phyloP scores from a whole-genome alignment of 2,888 invertebrate species.

The Pachymerium ferrugineum region DNA sequence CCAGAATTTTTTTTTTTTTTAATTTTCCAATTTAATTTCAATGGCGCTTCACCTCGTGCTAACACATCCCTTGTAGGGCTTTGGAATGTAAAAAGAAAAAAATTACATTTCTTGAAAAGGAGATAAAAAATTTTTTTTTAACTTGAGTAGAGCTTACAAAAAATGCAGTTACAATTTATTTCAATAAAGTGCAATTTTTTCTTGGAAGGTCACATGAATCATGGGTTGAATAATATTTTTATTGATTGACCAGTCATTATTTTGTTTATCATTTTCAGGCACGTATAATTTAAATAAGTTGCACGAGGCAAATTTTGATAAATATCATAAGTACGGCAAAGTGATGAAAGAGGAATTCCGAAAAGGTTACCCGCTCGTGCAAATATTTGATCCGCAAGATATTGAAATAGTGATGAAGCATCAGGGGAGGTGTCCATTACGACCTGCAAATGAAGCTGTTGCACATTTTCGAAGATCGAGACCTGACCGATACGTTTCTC shows the following conservation, averaged over 20 bases:
- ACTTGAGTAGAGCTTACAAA: too few species aligned
- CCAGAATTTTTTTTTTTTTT: too few species aligned
- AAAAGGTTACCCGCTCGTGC: conserved; percentile 39
- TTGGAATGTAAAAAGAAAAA: too few species aligned
- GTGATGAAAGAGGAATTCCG: conserved; percentile 41
- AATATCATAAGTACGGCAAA: conserved; percentile 40
- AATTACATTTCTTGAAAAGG: too few species aligned
- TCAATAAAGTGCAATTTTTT: too few species aligned
- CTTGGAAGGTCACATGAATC: too few species aligned
- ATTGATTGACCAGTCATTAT: not conserved
- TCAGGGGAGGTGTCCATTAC: conserved; percentile 40
- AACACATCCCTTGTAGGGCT: too few species aligned
- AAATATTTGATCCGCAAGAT: conserved; percentile 41
- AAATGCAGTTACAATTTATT: too few species aligned
- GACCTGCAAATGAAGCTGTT: conserved; percentile 41
- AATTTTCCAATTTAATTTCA: not conserved
- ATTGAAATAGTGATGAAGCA: conserved; percentile 40
- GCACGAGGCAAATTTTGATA: conserved; percentile 41
- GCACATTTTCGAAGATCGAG: conserved; percentile 38
- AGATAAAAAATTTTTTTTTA: too few species aligned
- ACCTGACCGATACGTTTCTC: conserved; percentile 39
- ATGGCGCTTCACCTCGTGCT: not conserved
- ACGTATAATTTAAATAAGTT: conserved; percentile 34
- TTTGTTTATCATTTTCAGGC: not conserved
- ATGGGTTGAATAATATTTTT: not conserved